Base-by-base conservation (phyloP, 2,797 vertebrate genomes). In the Merluccius polli region DNA sequence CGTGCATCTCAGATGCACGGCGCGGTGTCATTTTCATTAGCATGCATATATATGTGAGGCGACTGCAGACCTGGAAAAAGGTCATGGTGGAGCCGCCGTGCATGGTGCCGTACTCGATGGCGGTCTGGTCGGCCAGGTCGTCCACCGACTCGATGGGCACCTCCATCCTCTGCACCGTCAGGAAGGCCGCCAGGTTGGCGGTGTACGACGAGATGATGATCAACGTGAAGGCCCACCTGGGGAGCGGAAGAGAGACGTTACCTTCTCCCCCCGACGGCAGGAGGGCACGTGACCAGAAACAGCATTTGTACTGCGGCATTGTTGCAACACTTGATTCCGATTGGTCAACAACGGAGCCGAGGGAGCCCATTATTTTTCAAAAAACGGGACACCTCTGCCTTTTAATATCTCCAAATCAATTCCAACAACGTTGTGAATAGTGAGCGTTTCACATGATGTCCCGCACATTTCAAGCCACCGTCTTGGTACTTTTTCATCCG, bases 171-270 rank as follows among this genome's bases (percentile, higher is more conserved):
- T 99, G 97, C 73, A 99, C 98, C 0, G 98, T 99, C 77, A 99
- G 95, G 93, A 99, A 99, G 75, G 98, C 98, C 0, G 97, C 98
- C 92, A 99, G 94, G 88, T 99, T 99, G 90, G 98, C 98, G 0
- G 98, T 99, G 91, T 99, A 99, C 83, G 97, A 99, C 69, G 97
- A 99, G 92, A 99, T 98, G 93, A 99, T 99, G 93, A 99, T 99
- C 92, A 99, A 89, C 35, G 97, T 99, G 92, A 99, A 99, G 0
- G 98, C 97, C 98, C 98, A 99, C 98, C 98, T 99, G 81, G 78
- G 78, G 74, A 80, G 72, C 73, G 78, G 78, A 70, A 84, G 74
- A 30, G 36, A 21, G 79, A 83, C 70, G 76, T 73, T 18, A 24
- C 6, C 18, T 65, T 31, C 31, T 7, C 10, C 33, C 59, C 63